These are phyloP conservation scores for Drosophila nigromelanica DNA, from an alignment of 1,140 invertebrate species.

Conservation along the genomic window DNA sequence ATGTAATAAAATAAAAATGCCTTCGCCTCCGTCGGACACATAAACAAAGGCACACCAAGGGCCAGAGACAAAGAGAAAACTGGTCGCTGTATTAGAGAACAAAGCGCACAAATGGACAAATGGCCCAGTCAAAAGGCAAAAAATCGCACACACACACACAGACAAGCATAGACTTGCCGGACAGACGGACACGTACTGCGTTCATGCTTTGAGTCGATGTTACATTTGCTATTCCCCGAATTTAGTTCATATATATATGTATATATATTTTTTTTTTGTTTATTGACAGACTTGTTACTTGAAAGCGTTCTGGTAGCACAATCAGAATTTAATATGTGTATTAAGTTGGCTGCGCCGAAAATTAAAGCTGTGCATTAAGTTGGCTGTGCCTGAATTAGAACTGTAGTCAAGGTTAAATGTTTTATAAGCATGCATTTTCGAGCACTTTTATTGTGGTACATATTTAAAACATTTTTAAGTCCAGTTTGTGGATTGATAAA, in stretches of 20 bases:
- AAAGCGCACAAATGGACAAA: constrained; percentile 38
- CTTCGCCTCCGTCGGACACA: constrained; percentile 28
- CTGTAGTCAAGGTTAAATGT: no score
- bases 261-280: background rate
- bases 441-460: no score
- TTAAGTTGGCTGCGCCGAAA: background rate
- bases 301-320: constrained; percentile 7
- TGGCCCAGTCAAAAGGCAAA: constrained; percentile 23
- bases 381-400: background rate
- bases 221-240: background rate
- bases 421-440: no score
- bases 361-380: constrained; percentile 7
- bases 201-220: constrained; percentile 7
- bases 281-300: constrained; percentile 2
- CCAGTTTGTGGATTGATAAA: no score
- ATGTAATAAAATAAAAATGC: constrained; percentile 71
- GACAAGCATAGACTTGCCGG: background rate
- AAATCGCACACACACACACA: background rate
- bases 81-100: constrained; percentile 18
- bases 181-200: background rate
- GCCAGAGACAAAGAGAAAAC: background rate
- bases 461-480: no score
- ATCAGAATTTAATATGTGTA: constrained; percentile 12
- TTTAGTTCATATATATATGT: constrained; percentile 1
- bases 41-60: constrained; percentile 1